phyloP scores from a whole-genome alignment of 2,113 vertebrate genomes.

The Ceyx margarethae region DNA sequence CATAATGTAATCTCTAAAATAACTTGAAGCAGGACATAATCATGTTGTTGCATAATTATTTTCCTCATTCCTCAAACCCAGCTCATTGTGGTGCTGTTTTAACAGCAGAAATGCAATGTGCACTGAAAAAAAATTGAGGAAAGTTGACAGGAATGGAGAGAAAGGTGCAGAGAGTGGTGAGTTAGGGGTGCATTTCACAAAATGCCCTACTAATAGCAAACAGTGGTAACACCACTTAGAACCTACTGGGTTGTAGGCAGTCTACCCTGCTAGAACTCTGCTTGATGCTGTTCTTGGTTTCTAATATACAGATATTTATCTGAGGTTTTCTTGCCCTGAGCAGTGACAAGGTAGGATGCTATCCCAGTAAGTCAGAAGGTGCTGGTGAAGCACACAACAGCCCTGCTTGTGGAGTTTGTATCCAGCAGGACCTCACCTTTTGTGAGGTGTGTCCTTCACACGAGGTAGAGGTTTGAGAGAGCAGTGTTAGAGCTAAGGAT shows the following conservation, averaged over 20 bases:
- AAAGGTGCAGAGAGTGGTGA: not conserved
- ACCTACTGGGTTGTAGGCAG: not conserved
- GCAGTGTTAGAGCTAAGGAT: not conserved
- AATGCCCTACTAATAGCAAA: not conserved
- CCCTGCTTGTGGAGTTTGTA: not conserved
- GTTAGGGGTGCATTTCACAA: not conserved
- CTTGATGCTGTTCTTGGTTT: not conserved
- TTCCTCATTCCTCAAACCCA: constrained; percentile 53
- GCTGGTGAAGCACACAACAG: not conserved
- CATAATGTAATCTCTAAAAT: not conserved
- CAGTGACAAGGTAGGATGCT: not conserved
- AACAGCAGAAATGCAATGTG: not conserved
- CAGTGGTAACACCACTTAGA: not conserved
- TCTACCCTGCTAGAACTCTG: not conserved
- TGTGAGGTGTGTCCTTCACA: not conserved
- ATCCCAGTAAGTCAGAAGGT: not conserved
- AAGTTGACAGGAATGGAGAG: not conserved
- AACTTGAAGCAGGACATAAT: not conserved
- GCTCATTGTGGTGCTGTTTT: not conserved
- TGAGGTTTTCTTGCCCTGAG: not conserved
- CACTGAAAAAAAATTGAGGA: not conserved
- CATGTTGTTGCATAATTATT: constrained; percentile 7
- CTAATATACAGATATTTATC: not conserved
- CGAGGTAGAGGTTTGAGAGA: not conserved
- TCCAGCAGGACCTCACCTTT: not conserved